These are phyloP conservation scores for Fragum sueziense DNA, from an alignment of 2,888 invertebrate genomes.

Conservation along the genomic window DNA sequence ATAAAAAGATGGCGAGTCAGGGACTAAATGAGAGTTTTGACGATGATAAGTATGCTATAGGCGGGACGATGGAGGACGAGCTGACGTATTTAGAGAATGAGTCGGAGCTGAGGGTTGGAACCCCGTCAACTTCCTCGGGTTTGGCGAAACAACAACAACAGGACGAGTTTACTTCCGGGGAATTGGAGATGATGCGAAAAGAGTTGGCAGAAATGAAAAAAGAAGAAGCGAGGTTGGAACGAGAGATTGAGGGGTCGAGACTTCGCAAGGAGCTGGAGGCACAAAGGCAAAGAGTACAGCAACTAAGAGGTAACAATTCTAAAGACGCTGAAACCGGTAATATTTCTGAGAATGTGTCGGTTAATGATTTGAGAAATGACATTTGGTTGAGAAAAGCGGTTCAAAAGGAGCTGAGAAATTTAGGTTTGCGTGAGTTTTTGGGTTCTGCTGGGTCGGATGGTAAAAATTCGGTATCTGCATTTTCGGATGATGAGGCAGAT, in stretches of 20 bases:
- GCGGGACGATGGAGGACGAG: too few species aligned
- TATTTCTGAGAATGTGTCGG: background rate
- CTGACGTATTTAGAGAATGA: too few species aligned
- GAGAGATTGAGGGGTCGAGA: background rate
- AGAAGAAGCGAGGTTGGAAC: background rate
- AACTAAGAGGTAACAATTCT: background rate
- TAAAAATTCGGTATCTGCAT: background rate
- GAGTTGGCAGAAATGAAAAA: background rate
- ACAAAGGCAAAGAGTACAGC: background rate
- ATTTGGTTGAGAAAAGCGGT: background rate
- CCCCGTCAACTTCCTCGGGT: too few species aligned
- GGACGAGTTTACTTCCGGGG: too few species aligned
- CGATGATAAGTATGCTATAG: too few species aligned
- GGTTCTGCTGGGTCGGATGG: background rate
- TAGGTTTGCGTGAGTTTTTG: background rate
- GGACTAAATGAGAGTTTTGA: too few species aligned
- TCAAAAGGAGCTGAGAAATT: conserved; percentile 8
- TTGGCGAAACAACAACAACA: too few species aligned
- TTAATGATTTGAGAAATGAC: conserved; percentile 18
- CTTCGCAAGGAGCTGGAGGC: background rate
- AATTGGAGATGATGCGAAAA: background rate
- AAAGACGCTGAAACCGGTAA: background rate
- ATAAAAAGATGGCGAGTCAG: too few species aligned
- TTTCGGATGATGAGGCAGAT: background rate
- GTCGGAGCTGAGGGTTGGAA: too few species aligned